Conservation (phyloP, 2,797 vertebrate species). For the Dicrostonyx torquatus region DNA sequence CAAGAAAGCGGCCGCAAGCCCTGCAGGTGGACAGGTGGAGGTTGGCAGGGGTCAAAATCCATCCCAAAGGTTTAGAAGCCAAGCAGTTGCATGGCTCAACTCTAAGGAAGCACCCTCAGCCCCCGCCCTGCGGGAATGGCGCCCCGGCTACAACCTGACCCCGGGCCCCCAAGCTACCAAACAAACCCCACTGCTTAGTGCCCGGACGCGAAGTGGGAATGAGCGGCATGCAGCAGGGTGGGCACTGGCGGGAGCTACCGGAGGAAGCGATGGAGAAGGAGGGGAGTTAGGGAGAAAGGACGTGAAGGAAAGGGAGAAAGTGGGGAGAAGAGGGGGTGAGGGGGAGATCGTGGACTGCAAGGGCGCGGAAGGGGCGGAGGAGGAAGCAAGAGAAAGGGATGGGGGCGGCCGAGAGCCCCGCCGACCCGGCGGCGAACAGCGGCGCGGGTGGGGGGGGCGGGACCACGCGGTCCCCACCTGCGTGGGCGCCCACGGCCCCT, state of each 20-base stretch:
- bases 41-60: conserved; percentile 69
- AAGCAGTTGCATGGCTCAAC: background rate
- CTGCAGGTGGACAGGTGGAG: conserved; percentile 78
- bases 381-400: background rate
- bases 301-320: conserved; percentile 10
- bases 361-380: background rate
- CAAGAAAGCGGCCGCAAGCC: conserved; percentile 28
- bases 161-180: background rate
- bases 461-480: conserved; percentile 46
- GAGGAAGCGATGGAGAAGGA: background rate
- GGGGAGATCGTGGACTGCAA: background rate
- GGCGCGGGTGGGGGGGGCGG: background rate
- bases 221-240: background rate
- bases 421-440: background rate
- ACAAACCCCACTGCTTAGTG: conserved; percentile 65
- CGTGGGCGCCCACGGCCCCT: conserved; percentile 14
- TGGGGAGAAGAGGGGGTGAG: background rate
- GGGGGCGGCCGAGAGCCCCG: background rate
- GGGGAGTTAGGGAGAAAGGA: background rate
- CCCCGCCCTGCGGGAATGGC: conserved; percentile 64
- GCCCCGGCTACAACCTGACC: background rate
- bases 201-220: conserved; percentile 59
- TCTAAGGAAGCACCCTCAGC: conserved; percentile 64
- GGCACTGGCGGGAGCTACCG: background rate
- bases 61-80: background rate